Percentiles rank a stretch among this genome's conserved stretches.
These are phyloP conservation scores for Chelmon rostratus DNA, from an alignment of 2,797 vertebrate genomes.

Conservation along the genomic window DNA sequence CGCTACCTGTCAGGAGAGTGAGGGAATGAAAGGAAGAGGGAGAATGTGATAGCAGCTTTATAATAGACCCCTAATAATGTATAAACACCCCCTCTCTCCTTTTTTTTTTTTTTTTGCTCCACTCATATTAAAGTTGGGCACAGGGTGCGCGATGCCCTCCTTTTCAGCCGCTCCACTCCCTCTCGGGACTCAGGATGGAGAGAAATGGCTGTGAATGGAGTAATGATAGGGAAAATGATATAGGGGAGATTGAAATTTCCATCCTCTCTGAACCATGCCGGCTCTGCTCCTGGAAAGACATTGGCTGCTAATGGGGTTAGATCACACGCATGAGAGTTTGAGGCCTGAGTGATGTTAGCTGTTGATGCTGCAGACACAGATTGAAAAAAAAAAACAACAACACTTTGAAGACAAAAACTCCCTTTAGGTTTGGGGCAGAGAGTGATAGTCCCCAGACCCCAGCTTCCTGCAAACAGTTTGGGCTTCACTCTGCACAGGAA, in stretches of 20 bases:
- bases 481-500: constrained; percentile 36
- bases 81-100: constrained; percentile 86
- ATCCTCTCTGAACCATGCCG: constrained; percentile 95
- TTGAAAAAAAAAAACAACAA: constrained; percentile 21
- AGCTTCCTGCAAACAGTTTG: constrained; percentile 43
- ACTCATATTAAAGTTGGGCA: constrained; percentile 84
- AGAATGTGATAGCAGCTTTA: constrained; percentile 87
- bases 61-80: constrained; percentile 98
- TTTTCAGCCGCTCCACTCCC: constrained; percentile 76
- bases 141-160: constrained; percentile 90
- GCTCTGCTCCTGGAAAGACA: constrained; percentile 90
- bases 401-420: constrained; percentile 54
- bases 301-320: constrained; percentile 85
- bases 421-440: constrained; percentile 44
- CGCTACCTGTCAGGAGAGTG: constrained; percentile 87
- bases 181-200: constrained; percentile 92
- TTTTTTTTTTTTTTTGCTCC: constrained; percentile 72
- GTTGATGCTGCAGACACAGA: constrained; percentile 68
- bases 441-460: constrained; percentile 21
- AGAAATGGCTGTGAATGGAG: constrained; percentile 97
- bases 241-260: constrained; percentile 99
- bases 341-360: constrained; percentile 75
- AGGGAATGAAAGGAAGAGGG: constrained; percentile 71
- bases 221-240: constrained; percentile 99
- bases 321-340: constrained; percentile 78